Percentiles rank a stretch among this genome's conserved stretches.
Conservation (phyloP, 2,113 vertebrate species). For the Dicerorhinus sumatrensis region DNA sequence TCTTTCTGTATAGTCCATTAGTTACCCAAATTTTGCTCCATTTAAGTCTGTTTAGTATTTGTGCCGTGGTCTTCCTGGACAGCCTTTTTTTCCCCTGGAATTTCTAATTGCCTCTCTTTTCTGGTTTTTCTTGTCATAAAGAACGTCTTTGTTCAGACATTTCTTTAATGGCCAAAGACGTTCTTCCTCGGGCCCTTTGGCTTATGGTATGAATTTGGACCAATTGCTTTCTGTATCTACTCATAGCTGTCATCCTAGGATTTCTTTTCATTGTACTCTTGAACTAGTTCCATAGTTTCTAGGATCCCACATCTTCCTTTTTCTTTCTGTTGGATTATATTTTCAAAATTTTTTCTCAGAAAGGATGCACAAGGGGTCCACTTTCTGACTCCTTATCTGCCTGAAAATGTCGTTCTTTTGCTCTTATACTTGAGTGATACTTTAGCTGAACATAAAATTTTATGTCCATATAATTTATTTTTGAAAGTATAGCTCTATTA, state of each 20-base stretch:
- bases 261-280: not conserved
- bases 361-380: not conserved
- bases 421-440: not conserved
- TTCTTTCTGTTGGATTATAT: not conserved
- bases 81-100: not conserved
- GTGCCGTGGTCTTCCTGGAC: not conserved
- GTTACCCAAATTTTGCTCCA: not conserved
- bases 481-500: not conserved
- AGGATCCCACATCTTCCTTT: not conserved
- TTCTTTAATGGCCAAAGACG: not conserved
- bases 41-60: not conserved
- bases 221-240: not conserved
- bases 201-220: slow-evolving; percentile 7
- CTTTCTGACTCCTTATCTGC: not conserved
- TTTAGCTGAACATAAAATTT: not conserved
- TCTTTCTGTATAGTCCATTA: not conserved
- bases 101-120: not conserved
- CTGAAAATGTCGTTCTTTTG: not conserved
- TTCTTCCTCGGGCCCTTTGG: slow-evolving; percentile 15
- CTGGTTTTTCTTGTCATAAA: not conserved
- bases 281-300: not conserved
- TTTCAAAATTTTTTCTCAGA: not conserved
- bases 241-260: not conserved
- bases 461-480: not conserved
- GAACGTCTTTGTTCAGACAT: not conserved